Percentiles rank a stretch among this genome's conserved stretches.
These are phyloP conservation scores for Spinus pinus DNA, from an alignment of 2,797 vertebrate genomes.

Conservation along the genomic window DNA sequence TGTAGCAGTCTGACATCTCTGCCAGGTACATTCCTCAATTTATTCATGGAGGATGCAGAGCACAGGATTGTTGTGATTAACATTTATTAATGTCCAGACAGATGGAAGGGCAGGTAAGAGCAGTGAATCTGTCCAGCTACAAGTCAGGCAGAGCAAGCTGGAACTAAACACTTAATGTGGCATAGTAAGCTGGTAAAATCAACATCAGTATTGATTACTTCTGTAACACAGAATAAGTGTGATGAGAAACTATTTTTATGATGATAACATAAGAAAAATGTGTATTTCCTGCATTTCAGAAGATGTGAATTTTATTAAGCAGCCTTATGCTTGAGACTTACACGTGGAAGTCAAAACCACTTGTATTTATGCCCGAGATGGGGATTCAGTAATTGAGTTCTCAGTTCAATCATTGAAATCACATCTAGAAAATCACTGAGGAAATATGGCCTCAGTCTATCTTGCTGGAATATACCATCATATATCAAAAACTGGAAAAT, in stretches of 20 bases:
- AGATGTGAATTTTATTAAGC: not conserved
- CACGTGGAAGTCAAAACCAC: not conserved
- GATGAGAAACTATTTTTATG: not conserved
- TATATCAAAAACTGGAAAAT: conserved; percentile 4
- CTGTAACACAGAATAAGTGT: not conserved
- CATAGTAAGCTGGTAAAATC: not conserved
- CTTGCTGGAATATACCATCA: not conserved
- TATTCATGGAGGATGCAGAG: not conserved
- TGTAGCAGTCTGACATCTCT: not conserved
- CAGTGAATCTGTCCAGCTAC: not conserved
- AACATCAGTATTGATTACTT: not conserved
- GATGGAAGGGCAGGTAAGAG: not conserved
- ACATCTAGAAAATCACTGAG: not conserved
- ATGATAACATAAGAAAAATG: not conserved
- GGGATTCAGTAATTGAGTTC: not conserved
- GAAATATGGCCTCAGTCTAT: not conserved
- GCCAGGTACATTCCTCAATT: not conserved
- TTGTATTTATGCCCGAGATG: not conserved
- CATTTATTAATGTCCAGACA: not conserved
- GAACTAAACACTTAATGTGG: not conserved
- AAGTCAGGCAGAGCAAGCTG: not conserved
- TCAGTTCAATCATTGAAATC: not conserved
- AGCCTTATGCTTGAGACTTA: not conserved
- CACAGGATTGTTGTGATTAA: not conserved
- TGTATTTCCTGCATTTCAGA: not conserved